Conservation (phyloP, 1,140 invertebrate genomes). For the Tetraneura akinire region DNA sequence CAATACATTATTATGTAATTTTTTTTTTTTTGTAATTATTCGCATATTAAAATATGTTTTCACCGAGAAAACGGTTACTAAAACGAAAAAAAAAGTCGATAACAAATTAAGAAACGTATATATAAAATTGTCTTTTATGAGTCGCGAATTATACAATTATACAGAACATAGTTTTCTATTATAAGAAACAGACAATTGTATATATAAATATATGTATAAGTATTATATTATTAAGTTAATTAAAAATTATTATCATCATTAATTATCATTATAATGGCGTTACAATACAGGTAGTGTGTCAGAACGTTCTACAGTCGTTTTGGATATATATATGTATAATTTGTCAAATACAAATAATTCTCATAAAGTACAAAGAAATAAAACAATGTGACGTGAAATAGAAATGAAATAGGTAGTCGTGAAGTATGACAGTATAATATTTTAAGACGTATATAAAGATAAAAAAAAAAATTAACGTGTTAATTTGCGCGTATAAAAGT, state of each 20-base stretch:
- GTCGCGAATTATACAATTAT: not conserved
- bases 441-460: too few relatives aligned
- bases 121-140: conserved; percentile 47
- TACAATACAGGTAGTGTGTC: not conserved
- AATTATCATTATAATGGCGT: not conserved
- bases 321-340: conserved; percentile 5
- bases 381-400: not conserved
- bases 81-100: too few relatives aligned
- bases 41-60: conserved; percentile 13
- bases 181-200: conserved; percentile 4
- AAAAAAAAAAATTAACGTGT: too few relatives aligned
- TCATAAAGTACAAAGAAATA: not conserved
- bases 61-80: not conserved
- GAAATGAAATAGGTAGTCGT: not conserved
- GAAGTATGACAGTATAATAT: not conserved
- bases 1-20: conserved; percentile 15
- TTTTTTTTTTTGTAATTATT: not conserved
- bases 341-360: too few relatives aligned
- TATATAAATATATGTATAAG: too few relatives aligned
- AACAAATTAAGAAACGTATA: conserved; percentile 1
- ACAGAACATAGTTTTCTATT: too few relatives aligned
- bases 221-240: not conserved
- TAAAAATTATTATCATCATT: conserved; percentile 20
- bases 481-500: too few relatives aligned
- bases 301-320: conserved; percentile 24